A percentile compares a stretch with the other conserved stretches of the same genome.
These are phyloP conservation scores for Crepidodera aurea DNA, from an alignment of 2,888 invertebrate species.

Conservation along the genomic window DNA sequence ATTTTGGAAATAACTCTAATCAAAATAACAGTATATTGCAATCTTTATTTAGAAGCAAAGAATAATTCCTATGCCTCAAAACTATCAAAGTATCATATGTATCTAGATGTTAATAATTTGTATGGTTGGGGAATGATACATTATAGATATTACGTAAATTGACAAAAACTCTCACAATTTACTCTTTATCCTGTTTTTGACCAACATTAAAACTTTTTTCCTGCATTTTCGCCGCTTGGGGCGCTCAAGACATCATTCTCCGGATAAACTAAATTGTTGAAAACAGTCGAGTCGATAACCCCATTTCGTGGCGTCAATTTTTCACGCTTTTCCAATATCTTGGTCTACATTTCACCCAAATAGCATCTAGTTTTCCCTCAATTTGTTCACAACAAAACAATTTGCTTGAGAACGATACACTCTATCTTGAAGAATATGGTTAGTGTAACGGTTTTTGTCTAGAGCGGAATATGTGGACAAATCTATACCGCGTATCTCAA, in stretches of 20 bases:
- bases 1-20: no score
- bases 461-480: no score
- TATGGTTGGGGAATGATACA: no score
- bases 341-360: background rate
- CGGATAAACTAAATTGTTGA: background rate
- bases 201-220: background rate
- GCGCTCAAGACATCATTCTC: background rate
- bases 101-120: no score
- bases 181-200: background rate
- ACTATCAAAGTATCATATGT: no score
- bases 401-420: background rate
- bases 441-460: no score
- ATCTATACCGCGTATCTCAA: no score
- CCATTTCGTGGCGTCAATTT: background rate
- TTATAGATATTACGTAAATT: no score
- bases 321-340: conserved; percentile 3
- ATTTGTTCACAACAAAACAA: background rate
- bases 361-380: background rate
- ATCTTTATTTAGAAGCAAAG: no score
- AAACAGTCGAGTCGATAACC: background rate
- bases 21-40: no score
- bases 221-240: background rate
- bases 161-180: background rate
- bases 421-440: no score
- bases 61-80: no score